Percentiles rank a stretch among this genome's conserved stretches.
These are phyloP conservation scores for Cryptoprocta ferox DNA, from an alignment of 2,797 vertebrate genomes.

Conservation along the genomic window DNA sequence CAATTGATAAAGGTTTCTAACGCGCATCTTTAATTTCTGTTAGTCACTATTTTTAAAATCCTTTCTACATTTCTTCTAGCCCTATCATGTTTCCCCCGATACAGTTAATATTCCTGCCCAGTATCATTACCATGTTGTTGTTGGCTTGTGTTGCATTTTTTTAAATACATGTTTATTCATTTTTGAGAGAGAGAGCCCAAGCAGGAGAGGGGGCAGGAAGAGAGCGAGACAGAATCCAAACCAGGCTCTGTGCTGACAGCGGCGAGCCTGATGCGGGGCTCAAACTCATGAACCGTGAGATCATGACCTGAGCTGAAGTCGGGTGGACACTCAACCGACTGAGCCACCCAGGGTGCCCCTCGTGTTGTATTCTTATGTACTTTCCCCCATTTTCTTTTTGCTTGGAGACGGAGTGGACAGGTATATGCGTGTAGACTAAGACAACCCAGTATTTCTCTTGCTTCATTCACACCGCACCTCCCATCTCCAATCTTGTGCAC, in stretches of 20 bases:
- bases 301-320: too few species aligned
- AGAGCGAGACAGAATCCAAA: too few species aligned
- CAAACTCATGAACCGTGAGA: too few species aligned
- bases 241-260: too few species aligned
- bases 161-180: too few species aligned
- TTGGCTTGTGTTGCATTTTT: background rate
- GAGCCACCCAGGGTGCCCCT: too few species aligned
- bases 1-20: background rate
- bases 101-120: background rate
- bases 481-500: rapidly evolving
- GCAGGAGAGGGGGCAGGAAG: too few species aligned
- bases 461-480: rapidly evolving
- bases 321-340: too few species aligned
- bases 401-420: background rate
- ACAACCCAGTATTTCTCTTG: background rate
- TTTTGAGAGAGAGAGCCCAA: too few species aligned
- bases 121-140: background rate
- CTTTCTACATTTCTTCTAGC: background rate
- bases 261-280: too few species aligned
- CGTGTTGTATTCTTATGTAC: background rate
- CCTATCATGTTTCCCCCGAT: background rate
- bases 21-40: background rate
- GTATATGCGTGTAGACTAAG: rapidly evolving
- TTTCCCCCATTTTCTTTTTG: background rate
- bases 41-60: background rate